Base-by-base conservation (phyloP, 2,113 vertebrate species). In the Platycercus adscitus region DNA sequence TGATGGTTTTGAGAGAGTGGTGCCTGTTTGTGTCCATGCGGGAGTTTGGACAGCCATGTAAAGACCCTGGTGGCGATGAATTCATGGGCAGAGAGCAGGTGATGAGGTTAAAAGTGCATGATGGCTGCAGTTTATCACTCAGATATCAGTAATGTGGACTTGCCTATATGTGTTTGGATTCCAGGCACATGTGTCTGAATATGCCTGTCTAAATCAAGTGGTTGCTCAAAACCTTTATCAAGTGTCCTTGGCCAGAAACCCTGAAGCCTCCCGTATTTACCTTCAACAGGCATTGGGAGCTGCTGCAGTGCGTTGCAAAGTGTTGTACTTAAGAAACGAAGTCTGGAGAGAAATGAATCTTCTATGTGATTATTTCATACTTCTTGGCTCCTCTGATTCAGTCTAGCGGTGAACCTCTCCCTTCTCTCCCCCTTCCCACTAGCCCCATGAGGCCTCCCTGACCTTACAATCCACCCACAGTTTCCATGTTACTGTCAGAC, bases 401-500 rank as follows among this genome's bases (percentile, higher is more conserved):
- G 85, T 78, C 70, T 64, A 79, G 71, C 0, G 0, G 58, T 66
- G 82, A 94, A 92, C 91, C 64, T 69, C 85, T 96, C 95, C 96
- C 92, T 91, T 77, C 70, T 90, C 53, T 76, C 69, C 66, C 84
- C 56, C 81, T 86, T 72, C 71, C 83, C 76, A 17, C 77, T 56
- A 65, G 35, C 88, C 96, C 66, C 96, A 94, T 1, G 60, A 97
- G 81, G 85, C 88, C 73, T 68, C 43, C 52, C 53, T 89, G 80
- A 91, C 76, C 64, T 72, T 77, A 47, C 50, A 66, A 75, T 81
- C 95, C 53, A 71, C 78, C 81, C 84, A 81, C 80, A 20, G 82
- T 82, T 94, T 93, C 88, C 89, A 86, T 93, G 87, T 95, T 95
- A 61, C 91, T 87, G 90, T 95, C 90, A 96, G 43, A 78, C 75